Percentiles rank a stretch among this genome's conserved stretches.
phyloP scores from a whole-genome alignment of 2,113 vertebrate genomes.

The Nansenia antarctica region DNA sequence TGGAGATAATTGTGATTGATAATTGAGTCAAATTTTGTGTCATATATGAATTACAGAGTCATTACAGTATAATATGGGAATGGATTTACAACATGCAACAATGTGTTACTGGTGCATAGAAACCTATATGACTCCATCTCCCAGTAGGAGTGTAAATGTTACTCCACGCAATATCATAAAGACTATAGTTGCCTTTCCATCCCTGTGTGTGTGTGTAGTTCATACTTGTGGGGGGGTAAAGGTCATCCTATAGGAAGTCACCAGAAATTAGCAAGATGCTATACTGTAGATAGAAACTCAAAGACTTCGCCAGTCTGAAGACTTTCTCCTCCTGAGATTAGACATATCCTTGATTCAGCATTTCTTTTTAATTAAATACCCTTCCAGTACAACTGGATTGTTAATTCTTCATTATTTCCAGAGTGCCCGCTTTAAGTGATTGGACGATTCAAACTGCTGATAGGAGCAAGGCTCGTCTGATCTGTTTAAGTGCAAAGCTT shows the following conservation, averaged over 20 bases:
- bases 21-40: too few species aligned
- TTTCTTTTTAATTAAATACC: constrained; percentile 76
- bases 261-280: neutral
- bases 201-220: too few species aligned
- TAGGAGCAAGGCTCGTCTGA: constrained; percentile 71
- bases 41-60: too few species aligned
- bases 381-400: constrained; percentile 63
- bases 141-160: too few species aligned
- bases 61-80: too few species aligned
- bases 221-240: constrained; percentile 1
- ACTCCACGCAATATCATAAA: neutral
- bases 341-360: constrained; percentile 68
- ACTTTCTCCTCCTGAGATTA: constrained; percentile 9
- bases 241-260: neutral
- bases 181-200: neutral
- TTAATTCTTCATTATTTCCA: constrained; percentile 76
- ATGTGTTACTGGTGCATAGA: too few species aligned
- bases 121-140: too few species aligned
- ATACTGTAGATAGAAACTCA: constrained; percentile 12
- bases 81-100: neutral
- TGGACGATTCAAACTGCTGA: constrained; percentile 80
- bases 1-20: too few species aligned
- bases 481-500: constrained; percentile 76
- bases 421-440: constrained; percentile 76
- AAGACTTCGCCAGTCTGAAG: constrained; percentile 28